Evolutionary conservation across 2,797 vertebrate genomes (phyloP).

Genomic region (Phylloscopus collybita): DNA sequence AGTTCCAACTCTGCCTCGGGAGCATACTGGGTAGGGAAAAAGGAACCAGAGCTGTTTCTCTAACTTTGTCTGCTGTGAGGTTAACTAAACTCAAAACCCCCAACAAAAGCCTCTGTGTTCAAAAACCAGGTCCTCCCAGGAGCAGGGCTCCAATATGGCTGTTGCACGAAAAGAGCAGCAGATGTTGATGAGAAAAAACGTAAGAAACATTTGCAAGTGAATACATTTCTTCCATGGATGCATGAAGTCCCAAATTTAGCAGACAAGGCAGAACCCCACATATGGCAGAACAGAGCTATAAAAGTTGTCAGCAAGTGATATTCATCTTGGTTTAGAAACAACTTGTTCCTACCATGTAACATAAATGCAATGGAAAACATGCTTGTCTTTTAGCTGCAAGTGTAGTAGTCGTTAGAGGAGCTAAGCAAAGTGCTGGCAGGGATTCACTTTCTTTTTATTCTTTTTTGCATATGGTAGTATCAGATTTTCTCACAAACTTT

Average conservation of each 20-base stretch:
- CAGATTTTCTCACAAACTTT: not conserved
- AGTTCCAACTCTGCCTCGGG: not conserved
- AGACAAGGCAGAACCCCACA: not conserved
- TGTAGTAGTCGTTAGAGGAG: not conserved
- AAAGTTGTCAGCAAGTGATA: conserved; percentile 33
- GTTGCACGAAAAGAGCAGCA: not conserved
- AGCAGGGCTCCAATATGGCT: not conserved
- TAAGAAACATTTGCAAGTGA: not conserved
- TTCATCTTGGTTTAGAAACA: conserved; percentile 2
- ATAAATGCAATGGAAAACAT: not conserved
- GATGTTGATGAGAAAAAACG: not conserved
- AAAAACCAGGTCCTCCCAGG: not conserved
- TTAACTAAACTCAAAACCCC: not conserved
- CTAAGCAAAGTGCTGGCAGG: not conserved
- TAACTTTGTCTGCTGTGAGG: not conserved
- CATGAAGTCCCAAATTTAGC: not conserved
- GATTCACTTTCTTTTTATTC: not conserved
- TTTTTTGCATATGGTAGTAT: not conserved
- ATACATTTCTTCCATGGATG: not conserved
- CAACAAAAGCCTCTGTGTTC: not conserved
- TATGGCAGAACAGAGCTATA: conserved; percentile 14
- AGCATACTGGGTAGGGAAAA: not conserved
- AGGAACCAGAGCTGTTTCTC: not conserved
- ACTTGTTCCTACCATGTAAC: not conserved
- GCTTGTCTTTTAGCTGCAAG: not conserved